These are phyloP conservation scores for Toxotes chatareus DNA, from an alignment of 2,113 vertebrate genomes.

Conservation along the genomic window DNA sequence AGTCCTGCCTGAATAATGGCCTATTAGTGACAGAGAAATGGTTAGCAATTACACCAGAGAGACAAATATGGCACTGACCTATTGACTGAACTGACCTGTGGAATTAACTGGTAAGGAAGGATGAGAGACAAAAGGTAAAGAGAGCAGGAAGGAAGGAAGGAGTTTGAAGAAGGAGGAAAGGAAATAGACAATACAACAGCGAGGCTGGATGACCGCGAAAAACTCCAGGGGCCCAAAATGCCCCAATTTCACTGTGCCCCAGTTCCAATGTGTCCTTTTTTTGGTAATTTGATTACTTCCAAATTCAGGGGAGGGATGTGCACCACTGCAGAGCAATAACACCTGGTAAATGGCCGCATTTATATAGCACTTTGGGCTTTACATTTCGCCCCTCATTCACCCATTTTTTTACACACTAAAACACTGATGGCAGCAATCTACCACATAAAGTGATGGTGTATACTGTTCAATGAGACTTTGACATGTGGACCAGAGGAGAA, in stretches of 20 bases:
- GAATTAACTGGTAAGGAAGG: conserved; percentile 70
- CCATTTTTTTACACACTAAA: neutral
- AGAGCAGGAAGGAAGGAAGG: conserved; percentile 51
- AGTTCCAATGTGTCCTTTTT: neutral
- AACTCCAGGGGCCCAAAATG: neutral
- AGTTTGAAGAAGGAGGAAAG: neutral
- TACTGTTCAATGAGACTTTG: neutral
- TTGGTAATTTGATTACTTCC: neutral
- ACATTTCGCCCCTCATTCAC: neutral
- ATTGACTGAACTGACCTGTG: conserved; percentile 60
- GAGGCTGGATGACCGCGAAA: neutral
- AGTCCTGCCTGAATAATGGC: conserved; percentile 56
- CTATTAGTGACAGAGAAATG: conserved; percentile 70
- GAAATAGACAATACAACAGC: neutral
- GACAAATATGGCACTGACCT: conserved; percentile 67
- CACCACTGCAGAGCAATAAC: neutral
- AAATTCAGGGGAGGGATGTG: neutral
- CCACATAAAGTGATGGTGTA: neutral
- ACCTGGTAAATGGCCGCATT: neutral
- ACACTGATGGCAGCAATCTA: neutral
- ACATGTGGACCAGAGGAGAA: neutral
- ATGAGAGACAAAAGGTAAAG: conserved; percentile 55
- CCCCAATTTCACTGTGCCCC: neutral
- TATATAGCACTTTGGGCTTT: neutral
- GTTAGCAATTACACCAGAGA: conserved; percentile 70